Conservation (phyloP, 2,888 invertebrate species). For the Eucera pruinosa region DNA sequence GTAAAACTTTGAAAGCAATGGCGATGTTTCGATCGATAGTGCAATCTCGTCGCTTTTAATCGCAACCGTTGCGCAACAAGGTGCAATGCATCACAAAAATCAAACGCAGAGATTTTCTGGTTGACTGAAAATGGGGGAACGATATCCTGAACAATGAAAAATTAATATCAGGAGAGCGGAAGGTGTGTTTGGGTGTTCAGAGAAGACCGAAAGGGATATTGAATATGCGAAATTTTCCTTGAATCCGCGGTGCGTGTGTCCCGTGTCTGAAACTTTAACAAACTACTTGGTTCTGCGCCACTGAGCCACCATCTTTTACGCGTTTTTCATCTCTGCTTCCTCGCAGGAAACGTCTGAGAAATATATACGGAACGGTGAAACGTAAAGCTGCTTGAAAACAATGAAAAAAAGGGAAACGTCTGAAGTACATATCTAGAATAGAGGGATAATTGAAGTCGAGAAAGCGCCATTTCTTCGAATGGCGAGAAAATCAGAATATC, state of each 20-base stretch:
- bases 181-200: too few relatives aligned
- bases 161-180: neutral
- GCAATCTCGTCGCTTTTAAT: constrained; percentile 7
- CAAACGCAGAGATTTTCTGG: constrained; percentile 9
- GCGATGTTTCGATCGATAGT: too few relatives aligned
- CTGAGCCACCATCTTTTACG: neutral
- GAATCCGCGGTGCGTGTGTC: too few relatives aligned
- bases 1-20: too few relatives aligned
- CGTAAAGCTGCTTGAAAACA: too few relatives aligned
- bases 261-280: neutral
- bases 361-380: too few relatives aligned
- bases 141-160: constrained; percentile 2
- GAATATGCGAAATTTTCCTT: too few relatives aligned
- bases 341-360: neutral
- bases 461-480: constrained; percentile 38
- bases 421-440: too few relatives aligned
- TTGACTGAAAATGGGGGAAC: neutral
- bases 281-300: neutral
- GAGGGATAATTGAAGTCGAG: constrained; percentile 14
- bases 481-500: constrained; percentile 67
- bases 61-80: neutral
- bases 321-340: neutral
- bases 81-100: neutral
- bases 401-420: too few relatives aligned
- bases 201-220: neutral